Evolutionary conservation across 2,797 vertebrate genomes (phyloP), one percentile per base, ranked within the genome.

Genomic region (Cyclopterus lumpus): DNA sequence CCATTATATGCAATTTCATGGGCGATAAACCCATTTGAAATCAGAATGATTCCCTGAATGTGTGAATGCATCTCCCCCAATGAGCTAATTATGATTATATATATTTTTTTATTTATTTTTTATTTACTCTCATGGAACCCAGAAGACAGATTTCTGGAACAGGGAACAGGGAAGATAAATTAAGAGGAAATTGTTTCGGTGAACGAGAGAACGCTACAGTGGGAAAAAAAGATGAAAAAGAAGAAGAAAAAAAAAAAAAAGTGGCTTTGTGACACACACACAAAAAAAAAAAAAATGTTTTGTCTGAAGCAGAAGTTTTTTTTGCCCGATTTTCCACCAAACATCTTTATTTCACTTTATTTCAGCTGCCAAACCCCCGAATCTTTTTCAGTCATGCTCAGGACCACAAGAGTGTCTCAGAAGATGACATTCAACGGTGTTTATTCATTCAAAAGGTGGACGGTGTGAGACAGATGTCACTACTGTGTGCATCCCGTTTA

Each of bases 1-100:
- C 86, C 81, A 90, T 92, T 91, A 91, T 93, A 82, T 88, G 82
- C 83, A 92, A 93, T 93, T 93, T 92, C 90, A 91, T 92, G 90
- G 88, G 76, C 58, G 55, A 87, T 88, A 91, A 93, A 93, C 76
- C 82, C 83, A 88, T 90, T 81, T 89, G 53, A 90, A 92, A 92
- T 91, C 85, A 75, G 86, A 90, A 79, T 80, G 67, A 89, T 86
- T 60, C 77, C 65, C 77, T 73, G 71, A 90, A 88, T 84, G 69
- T 75, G 84, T 90, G 82, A 77, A 80, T 73, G 75, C 67, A 69
- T 76, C 73, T 87, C 73, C 75, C 55, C 80, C 73, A 80, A 77
- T 83, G 67, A 85, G 83, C 75, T 89, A 89, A 91, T 92, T 88
- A 83, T 73, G 71, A 60, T 28, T 79, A 74, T 73, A 30, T 20